Evolutionary conservation across 1,140 invertebrate species (phyloP), one percentile per base, ranked within the genome.

Genomic region (Sarcophaga bullata): DNA sequence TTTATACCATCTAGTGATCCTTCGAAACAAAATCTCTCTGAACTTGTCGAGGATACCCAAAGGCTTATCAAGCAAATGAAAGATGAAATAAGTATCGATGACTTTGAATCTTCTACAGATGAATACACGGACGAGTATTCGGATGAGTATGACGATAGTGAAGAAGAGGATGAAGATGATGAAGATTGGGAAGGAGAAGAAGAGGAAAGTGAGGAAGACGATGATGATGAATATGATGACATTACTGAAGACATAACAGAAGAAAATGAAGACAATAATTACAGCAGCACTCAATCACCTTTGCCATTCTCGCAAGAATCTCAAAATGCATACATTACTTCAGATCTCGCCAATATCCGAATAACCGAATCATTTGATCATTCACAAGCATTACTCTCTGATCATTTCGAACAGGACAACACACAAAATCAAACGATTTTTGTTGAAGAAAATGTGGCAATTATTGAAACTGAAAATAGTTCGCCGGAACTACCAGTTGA

Each of bases 21-120:
- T 0, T 78, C 85, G 8, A 89, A 88, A 52, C 92, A 91, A 82
- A 92, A 93, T 85, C 88, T 93, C 4, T 92, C 89, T 80, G 91
- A 92, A 83, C 90, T 93, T 49, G 92, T 93, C 6, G 91, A 92
- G 81, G 92, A 92, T 75, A 93, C 92, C 10, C 92, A 93, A 86
- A 91, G 91, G 52, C 83, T 93, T 81, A 93, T 93, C 73, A 92
- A 93, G 83, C 92, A 92, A 90, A 93, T 93, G 92, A 92, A 91
- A 86, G 92, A 92, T 83, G 92, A 93, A 90, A 92, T 93, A 82
- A 92, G 92, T 85, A 91, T 92, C 80, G 92, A 93, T 86, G 92
- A 93, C 78, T 92, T 92, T 84, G 92, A 92, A 83, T 90, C 91
- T 81, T 87, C 86, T 7, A 91, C 91, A 37, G 91, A 92, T 25